These are phyloP conservation scores for Habrosyne pyritoides DNA, from an alignment of 2,888 invertebrate genomes.

Conservation along the genomic window DNA sequence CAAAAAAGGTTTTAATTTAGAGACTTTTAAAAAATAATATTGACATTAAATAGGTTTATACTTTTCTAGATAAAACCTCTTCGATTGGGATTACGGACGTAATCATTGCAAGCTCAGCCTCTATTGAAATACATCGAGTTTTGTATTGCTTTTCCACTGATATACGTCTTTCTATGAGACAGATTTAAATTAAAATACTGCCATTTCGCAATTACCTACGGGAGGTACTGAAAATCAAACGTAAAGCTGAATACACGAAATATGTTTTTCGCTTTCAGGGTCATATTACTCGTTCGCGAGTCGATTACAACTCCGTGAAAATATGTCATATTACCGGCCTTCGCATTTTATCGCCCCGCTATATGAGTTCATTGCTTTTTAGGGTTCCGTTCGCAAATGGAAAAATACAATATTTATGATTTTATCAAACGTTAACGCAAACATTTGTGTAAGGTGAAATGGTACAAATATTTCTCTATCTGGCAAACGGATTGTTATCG, in stretches of 20 bases:
- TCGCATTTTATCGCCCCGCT: slow-evolving; percentile 38
- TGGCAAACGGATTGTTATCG: neutral
- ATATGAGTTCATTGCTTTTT: slow-evolving; percentile 32
- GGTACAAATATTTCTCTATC: neutral
- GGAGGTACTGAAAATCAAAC: neutral
- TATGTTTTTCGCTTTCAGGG: neutral
- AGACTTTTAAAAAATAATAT: no score
- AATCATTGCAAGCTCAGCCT: no score
- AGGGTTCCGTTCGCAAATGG: slow-evolving; percentile 27
- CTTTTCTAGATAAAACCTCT: no score
- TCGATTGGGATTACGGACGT: no score
- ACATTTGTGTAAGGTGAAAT: neutral
- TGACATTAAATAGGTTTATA: no score
- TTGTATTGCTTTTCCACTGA: no score
- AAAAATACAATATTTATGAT: slow-evolving; percentile 14
- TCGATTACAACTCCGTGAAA: slow-evolving; percentile 10
- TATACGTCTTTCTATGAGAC: no score
- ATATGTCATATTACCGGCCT: slow-evolving; percentile 21
- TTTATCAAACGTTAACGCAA: slow-evolving; percentile 1
- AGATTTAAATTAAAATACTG: neutral
- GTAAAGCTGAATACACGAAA: slow-evolving; percentile 1
- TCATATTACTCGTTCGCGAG: slow-evolving; percentile 4
- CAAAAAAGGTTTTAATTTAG: no score
- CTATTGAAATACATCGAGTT: no score
- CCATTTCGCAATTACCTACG: neutral